Evolutionary conservation across 2,888 invertebrate genomes (phyloP), one percentile per base, ranked within the genome.

Genomic region (Serripes groenlandicus): DNA sequence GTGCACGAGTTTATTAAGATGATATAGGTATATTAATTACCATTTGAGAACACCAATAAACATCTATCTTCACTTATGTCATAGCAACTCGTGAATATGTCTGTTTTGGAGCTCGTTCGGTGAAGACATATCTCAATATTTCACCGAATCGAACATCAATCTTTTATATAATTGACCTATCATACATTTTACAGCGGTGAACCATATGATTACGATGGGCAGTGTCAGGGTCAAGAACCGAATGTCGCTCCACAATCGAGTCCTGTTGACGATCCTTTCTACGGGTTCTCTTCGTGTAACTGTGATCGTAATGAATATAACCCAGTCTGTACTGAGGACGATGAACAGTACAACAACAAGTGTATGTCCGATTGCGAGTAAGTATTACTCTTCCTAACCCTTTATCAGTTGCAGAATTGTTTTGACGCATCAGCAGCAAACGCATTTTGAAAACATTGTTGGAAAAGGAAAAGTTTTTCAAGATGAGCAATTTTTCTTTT

Each of bases 321-420:
- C 30, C 82, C 82, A 0, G 82, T 82, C 9, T 82, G 82, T 37
- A 60, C 75, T 3, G 78, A 75, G 37, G 71, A 73, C 37, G 75
- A 71, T 15, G 66, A 75, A 4, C 32, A 58, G 21, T 4, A 66
- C 9, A 35, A 56, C 7, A 82, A 82, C 56, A 68, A 68, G 60
- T 82, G 82, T 58, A 23, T 69, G 30, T 77, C 81, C 15, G n/a
- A 3, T 26, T 81, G 81, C 81, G 62, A 81, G 81, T 81, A 77
- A 69, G 81, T 81, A 49, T 2, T 26, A 1, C 9, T 68, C n/a
- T 49, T n/a, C 21, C 21, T 49, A 3, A 3, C 7, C 49, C 42
- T 11, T 11, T 42, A 42, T 15, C 42, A 42, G 42, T 42, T 15
- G 9, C 42, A 15, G 15, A 42, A 42, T 42, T 11, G 3, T 49